phyloP scores from a whole-genome alignment of 2,888 invertebrate species.

The Sminthurides aquaticus region DNA sequence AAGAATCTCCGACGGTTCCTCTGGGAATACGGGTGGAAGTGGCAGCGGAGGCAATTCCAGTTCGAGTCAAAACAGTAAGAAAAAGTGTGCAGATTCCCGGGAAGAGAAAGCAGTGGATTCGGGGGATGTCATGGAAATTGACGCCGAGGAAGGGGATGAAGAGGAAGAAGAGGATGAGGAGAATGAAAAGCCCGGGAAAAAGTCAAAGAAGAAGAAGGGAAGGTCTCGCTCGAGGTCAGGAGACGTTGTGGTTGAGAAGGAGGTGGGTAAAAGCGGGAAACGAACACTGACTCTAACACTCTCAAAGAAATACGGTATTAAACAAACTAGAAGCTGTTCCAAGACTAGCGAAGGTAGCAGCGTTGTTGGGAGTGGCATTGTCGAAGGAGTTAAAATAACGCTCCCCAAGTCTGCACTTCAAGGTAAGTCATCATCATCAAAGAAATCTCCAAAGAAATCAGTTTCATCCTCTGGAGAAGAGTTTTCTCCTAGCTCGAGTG shows the following conservation, averaged over 20 bases:
- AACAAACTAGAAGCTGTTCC: not conserved
- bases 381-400: not conserved
- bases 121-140: conserved; percentile 26
- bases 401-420: not conserved
- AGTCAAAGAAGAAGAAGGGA: not conserved
- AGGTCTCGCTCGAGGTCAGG: not conserved
- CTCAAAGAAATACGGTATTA: not conserved
- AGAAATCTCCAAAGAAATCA: not conserved
- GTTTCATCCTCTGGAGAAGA: not conserved
- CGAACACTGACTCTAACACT: not conserved
- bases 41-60: not conserved
- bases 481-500: not conserved
- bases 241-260: not conserved
- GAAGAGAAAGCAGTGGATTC: conserved; percentile 19
- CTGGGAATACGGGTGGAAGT: conserved; percentile 9
- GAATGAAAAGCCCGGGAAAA: not conserved
- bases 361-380: not conserved
- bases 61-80: not conserved
- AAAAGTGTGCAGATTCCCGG: not conserved
- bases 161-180: conserved; percentile 3
- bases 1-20: conserved; percentile 32
- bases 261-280: not conserved
- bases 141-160: conserved; percentile 1
- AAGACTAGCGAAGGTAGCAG: not conserved
- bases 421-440: not conserved